These are phyloP conservation scores for Conger conger DNA, from an alignment of 2,113 vertebrate genomes.

Conservation along the genomic window DNA sequence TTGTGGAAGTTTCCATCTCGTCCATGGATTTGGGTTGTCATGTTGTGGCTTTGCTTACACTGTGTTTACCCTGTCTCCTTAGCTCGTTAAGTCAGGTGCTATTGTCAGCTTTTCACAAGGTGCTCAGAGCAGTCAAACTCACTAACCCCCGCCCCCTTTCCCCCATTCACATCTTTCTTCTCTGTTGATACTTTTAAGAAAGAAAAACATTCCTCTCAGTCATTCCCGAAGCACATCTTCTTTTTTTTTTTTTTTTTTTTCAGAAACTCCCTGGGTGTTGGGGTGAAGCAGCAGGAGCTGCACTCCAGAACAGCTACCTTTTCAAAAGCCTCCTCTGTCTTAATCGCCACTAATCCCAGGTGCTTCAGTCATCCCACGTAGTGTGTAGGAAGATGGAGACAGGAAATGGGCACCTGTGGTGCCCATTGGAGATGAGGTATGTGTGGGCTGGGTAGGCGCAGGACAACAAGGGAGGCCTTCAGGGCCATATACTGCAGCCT, in stretches of 20 bases:
- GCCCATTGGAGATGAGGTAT: neutral
- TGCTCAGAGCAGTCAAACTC: conserved; percentile 31
- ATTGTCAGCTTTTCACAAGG: conserved; percentile 49
- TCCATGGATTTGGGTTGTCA: conserved; percentile 42
- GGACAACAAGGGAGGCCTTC: neutral
- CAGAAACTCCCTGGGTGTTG: neutral
- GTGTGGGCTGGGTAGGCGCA: neutral
- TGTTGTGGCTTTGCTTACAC: conserved; percentile 42
- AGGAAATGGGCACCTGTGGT: neutral
- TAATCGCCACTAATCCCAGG: conserved; percentile 30
- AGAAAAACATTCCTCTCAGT: conserved; percentile 64
- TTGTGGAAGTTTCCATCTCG: conserved; percentile 42
- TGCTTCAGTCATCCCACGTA: conserved; percentile 16
- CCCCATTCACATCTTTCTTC: conserved; percentile 40
- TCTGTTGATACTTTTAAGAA: conserved; percentile 50
- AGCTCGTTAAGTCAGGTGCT: conserved; percentile 59
- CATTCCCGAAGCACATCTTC: conserved; percentile 33
- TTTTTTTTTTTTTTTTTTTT: conserved; percentile 21
- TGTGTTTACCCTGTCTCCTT: conserved; percentile 58
- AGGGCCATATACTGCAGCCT: neutral
- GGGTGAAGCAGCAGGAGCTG: neutral
- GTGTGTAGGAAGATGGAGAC: conserved; percentile 5
- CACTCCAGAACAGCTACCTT: neutral
- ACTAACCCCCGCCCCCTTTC: conserved; percentile 29
- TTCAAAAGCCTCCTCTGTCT: conserved; percentile 15